Evolutionary conservation across 2,797 vertebrate genomes (phyloP).

Genomic region (Danio kyathit): DNA sequence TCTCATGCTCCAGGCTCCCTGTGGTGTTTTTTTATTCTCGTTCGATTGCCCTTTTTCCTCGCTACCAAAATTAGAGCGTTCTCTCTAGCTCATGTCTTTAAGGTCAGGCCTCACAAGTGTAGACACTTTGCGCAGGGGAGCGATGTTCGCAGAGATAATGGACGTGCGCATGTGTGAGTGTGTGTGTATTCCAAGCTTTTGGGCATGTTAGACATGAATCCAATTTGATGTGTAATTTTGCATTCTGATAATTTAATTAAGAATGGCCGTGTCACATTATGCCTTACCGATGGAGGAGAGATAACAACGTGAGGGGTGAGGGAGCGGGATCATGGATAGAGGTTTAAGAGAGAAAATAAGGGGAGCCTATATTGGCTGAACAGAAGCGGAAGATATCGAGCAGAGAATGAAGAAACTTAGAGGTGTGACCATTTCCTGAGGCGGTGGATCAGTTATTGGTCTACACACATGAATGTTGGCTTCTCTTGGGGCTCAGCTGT

Average conservation of each 20-base stretch:
- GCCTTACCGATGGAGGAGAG: constrained; percentile 30
- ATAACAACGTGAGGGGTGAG: constrained; percentile 21
- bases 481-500: constrained; percentile 42
- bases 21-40: constrained; percentile 37
- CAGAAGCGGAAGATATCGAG: constrained; percentile 2
- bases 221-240: constrained; percentile 78
- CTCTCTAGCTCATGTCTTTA: constrained; percentile 64
- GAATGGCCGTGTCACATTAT: constrained; percentile 56
- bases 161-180: constrained; percentile 28
- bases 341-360: not conserved
- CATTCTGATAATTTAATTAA: constrained; percentile 82
- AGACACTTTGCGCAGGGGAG: constrained; percentile 42
- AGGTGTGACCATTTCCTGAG: constrained; percentile 20
- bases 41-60: constrained; percentile 79
- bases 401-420: constrained; percentile 13
- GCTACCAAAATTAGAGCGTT: constrained; percentile 77
- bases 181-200: constrained; percentile 60
- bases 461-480: not conserved
- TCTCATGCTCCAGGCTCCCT: constrained; percentile 5
- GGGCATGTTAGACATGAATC: constrained; percentile 79
- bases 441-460: constrained; percentile 35
- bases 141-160: constrained; percentile 37
- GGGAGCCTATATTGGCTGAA: not conserved
- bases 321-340: constrained; percentile 3
- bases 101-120: constrained; percentile 59